Evolutionary conservation across 2,888 invertebrate genomes (phyloP), one percentile per base, ranked within the genome.

Genomic region (Camptogramma bilineatum): DNA sequence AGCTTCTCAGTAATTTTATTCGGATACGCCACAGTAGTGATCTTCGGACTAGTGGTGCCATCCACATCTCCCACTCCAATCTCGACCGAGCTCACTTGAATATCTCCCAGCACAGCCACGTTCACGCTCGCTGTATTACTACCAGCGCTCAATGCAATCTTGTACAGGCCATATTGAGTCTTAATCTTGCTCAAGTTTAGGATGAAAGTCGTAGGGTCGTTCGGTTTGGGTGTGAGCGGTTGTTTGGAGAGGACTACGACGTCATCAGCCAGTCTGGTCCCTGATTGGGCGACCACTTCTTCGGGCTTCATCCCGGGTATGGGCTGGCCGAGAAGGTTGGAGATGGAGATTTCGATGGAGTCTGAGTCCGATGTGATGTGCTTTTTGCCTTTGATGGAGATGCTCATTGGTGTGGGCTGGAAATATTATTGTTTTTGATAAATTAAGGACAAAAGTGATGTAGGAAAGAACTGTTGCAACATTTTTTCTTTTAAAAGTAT

Each of bases 1-100:
- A 99, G 89, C 9, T 94, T 91, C 50, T 95, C 94, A 0, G 92
- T 77, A 31, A 98, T 86, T 81, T 97, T 97, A 66, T 95, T 94
- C 0, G 97, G 97, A 81, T 96, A 95, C 0, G 92, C 85, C 4
- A 99, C 93, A 69, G 96, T 96, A 66, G 91, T 95, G 61, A 97
- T 90, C 84, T 96, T 96, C 0, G 97, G 95, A 61, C 97, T 96
- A 21, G 97, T 96, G 2, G 96, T 96, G 68, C 98, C 97, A 86
- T 99, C 99, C 4, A 97, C 95, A 84, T 99, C 99, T 2, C 96
- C 97, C 18, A 98, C 95, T 4, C 98, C 98, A 52, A 99, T 94
- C 85, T 99, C 98, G 52, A 97, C 94, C 60, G 94, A 95, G 73
- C 96, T 95, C 0, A 98, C 94, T 68, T 94, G 94, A 0, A 97